A percentile compares a stretch with the other conserved stretches of the same genome.
phyloP scores from a whole-genome alignment of 2,888 invertebrate species.

The Agrilus cyanescens region DNA sequence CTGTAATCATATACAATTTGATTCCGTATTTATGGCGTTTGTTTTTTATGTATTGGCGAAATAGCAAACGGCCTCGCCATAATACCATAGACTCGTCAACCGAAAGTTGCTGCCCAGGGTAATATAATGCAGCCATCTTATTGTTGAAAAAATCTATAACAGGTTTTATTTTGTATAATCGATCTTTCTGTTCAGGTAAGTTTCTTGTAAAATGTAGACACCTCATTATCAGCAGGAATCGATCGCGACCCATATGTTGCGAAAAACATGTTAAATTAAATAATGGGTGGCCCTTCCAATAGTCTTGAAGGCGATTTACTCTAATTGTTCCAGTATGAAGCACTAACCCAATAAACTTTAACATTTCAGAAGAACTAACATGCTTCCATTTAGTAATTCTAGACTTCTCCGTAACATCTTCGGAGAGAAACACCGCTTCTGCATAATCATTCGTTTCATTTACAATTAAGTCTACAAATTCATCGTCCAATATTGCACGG shows the following conservation, averaged over 20 bases:
- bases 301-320: constrained; percentile 22
- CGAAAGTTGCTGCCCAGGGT: constrained; percentile 22
- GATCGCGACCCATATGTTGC: constrained; percentile 22
- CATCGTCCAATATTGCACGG: no score
- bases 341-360: background rate
- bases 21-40: constrained; percentile 26
- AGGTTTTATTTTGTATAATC: constrained; percentile 7
- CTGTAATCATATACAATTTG: constrained; percentile 25
- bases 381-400: constrained; percentile 1
- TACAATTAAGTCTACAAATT: no score
- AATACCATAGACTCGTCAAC: constrained; percentile 26
- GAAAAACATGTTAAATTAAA: constrained; percentile 22
- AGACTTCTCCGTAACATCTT: background rate
- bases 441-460: constrained; percentile 6
- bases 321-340: constrained; percentile 21
- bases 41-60: constrained; percentile 23
- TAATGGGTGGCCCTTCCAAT: constrained; percentile 25
- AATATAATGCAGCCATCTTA: constrained; percentile 18
- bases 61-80: constrained; percentile 23
- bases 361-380: background rate
- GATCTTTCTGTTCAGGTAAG: constrained; percentile 16
- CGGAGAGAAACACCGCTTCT: constrained; percentile 1
- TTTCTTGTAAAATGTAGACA: constrained; percentile 21
- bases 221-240: constrained; percentile 23
- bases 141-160: constrained; percentile 1